These are phyloP conservation scores for Brachionus koreanus DNA, from an alignment of 1,140 invertebrate species.

Conservation along the genomic window DNA sequence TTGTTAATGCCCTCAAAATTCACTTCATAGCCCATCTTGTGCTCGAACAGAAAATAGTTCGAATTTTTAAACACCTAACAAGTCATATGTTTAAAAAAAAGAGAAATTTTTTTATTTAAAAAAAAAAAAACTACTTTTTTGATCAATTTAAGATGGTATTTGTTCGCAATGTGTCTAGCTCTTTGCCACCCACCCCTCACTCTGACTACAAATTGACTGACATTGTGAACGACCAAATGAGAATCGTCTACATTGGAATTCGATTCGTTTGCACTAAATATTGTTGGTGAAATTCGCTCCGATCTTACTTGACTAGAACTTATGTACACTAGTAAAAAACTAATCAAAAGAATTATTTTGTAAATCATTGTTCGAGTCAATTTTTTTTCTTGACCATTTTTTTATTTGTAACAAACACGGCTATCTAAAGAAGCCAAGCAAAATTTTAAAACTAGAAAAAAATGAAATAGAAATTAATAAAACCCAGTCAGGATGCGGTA, in stretches of 20 bases:
- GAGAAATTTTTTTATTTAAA: background rate
- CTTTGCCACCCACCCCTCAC: background rate
- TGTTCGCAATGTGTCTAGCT: background rate
- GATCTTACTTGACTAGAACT: background rate
- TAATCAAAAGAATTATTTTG: background rate
- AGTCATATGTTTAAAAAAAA: background rate
- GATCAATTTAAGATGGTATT: constrained; percentile 5
- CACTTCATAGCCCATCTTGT: background rate
- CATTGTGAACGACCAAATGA: background rate
- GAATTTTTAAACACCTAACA: background rate
- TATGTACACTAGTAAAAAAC: background rate
- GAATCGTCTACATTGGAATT: background rate
- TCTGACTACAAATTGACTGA: constrained; percentile 16
- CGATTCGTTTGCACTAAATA: background rate
- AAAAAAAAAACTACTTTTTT: constrained; percentile 6
- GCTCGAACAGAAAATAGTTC: constrained; percentile 32
- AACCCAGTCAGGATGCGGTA: too few relatives aligned
- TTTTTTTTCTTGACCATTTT: constrained; percentile 3
- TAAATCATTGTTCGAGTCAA: background rate
- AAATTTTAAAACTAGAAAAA: background rate
- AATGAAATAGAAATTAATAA: background rate
- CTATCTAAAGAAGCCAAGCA: background rate
- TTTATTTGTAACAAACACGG: background rate
- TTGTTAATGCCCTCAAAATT: background rate
- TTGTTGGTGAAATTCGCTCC: background rate